Base-by-base conservation (phyloP, 2,797 vertebrate species). In the Myripristis murdjan region DNA sequence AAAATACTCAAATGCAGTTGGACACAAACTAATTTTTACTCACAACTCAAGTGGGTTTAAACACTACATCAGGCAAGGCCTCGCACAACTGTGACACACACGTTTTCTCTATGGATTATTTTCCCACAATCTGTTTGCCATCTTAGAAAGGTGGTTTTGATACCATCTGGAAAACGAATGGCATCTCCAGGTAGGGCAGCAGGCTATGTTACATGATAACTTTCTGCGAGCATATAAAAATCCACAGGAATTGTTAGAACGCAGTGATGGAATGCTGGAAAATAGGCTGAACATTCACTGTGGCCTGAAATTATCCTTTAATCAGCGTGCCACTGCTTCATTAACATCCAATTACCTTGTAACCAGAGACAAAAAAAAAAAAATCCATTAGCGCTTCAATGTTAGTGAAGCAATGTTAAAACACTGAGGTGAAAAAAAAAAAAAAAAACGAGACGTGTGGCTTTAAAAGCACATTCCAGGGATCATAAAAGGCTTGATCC, bases 381-480 rank as follows among this genome's bases (percentile, higher is more conserved):
- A 33, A 75, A 55, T 15, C 53, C 58, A 77, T 86, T 75, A 78
- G 65, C 23, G 65, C 55, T 3, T 78, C 63, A 64, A 12, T 61
- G 65, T 75, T 70, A 73, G 44, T 56, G 54, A 23, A 22, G 33
- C 6, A 51, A 53, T 18, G 26, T 54, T 55, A 31, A 14, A 65
- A 37, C 31, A 1, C n/a, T 2, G 41, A 63, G 73, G 73, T 73
- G 68, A 70, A 56, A 55, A 18, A n/a, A n/a, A n/a, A n/a, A 70
- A 56, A 55, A 18, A n/a, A n/a, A n/a, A n/a, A n/a, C n/a, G n/a
- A n/a, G n/a, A n/a, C n/a, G n/a, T n/a, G n/a, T n/a, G n/a, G 43
- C 70, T 89, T 79, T 71, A 77, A 78, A 70, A 73, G 77, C 66
- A 53, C 74, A 85, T 85, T 83, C 80, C 70, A 77, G 62, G 49